Evolutionary conservation across 2,888 invertebrate species (phyloP), one percentile per base, ranked within the genome.

Genomic region (Epicampocera succincta): DNA sequence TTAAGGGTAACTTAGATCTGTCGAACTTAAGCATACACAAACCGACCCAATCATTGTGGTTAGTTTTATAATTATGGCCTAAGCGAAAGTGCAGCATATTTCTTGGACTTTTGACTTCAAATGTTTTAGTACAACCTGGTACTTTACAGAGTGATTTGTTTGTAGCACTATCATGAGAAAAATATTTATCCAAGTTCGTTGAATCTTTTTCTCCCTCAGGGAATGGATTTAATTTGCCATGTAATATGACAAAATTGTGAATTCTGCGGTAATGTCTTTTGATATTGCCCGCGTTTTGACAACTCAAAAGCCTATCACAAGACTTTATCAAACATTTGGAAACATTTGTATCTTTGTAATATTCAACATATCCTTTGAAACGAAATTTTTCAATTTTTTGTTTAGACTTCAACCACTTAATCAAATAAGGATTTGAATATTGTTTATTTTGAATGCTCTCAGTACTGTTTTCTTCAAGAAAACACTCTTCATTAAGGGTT

Each of bases 201-300:
- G 33, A 33, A 9, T 33, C 33, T 33, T 33, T 9, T 33, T 33
- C 33, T 4, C 33, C 33, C 33, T 5, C 9, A 5, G 33, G 9
- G 33, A 33, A 33, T 9, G 33, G 33, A 8, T 33, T 33, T 33
- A 33, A 33, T 8, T 33, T 46, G 12, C 46, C 63, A 17, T 46
- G 63, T 1, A 63, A 46, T 12, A 63, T 63, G 2, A 63, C 63
- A 63, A 63, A 63, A 48, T 48, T 46, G 6, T 63, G 63, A 2
- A 63, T 33, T 56, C 56, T 69, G 11, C 56, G 68, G 25, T 56
- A 69, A 42, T 69, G 68, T 19, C 68, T 44, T 46, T 69, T 69
- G 4, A 69, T 69, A 56, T 69, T 69, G 2, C 68, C 56, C 1
- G 44, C 6, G 2, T 44, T 13, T 6, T 44, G 56, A 3, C 68